Conservation (phyloP, 2,797 vertebrate genomes). For the Anguilla marmorata region DNA sequence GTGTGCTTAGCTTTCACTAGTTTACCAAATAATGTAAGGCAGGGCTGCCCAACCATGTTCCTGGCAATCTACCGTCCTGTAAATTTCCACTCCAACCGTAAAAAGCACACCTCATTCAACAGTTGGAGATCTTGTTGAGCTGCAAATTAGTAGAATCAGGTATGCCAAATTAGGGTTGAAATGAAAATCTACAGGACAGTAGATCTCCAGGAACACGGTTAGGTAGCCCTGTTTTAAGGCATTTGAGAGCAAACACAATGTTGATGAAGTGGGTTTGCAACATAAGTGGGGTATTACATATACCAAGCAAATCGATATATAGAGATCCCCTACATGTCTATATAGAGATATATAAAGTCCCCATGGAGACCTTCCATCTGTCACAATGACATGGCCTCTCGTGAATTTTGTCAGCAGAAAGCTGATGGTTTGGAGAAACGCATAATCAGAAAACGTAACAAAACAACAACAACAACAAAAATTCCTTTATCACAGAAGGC, state of each 20-base stretch:
- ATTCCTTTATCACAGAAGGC: constrained; percentile 73
- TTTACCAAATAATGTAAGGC: not conserved
- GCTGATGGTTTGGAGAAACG: constrained; percentile 72
- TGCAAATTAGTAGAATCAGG: not conserved
- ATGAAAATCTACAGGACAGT: not conserved
- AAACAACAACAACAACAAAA: constrained; percentile 37
- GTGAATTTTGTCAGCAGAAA: constrained; percentile 69
- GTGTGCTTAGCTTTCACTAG: not conserved
- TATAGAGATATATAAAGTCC: constrained; percentile 44
- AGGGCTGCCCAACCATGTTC: not conserved
- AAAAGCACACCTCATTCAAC: not conserved
- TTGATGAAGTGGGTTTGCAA: constrained; percentile 41
- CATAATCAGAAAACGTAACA: constrained; percentile 62
- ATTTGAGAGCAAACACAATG: not conserved
- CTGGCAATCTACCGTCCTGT: not conserved
- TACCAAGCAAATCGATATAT: not conserved
- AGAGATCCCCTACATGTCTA: constrained; percentile 25
- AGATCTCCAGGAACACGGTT: not conserved
- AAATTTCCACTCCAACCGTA: not conserved
- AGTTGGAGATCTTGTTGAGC: not conserved
- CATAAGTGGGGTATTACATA: constrained; percentile 53
- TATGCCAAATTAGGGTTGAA: not conserved
- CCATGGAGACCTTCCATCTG: constrained; percentile 54
- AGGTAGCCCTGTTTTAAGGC: not conserved
- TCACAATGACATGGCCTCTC: constrained; percentile 69